phyloP scores from a whole-genome alignment of 92 coral and sea anemone species.

The Phymanthus crucifer region DNA sequence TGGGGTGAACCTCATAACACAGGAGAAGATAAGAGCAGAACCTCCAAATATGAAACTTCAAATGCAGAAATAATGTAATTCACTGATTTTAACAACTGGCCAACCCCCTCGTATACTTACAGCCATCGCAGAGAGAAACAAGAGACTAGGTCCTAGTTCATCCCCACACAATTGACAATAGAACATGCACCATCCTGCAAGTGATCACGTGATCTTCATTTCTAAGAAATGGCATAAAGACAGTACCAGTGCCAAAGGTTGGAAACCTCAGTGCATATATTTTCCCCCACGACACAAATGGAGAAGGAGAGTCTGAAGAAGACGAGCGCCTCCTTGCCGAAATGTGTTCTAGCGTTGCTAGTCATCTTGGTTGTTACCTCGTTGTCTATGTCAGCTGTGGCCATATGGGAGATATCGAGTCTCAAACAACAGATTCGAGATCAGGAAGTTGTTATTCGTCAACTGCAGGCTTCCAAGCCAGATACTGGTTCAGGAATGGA shows the following conservation, averaged over 20 bases:
- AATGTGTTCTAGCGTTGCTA: constrained; percentile 19
- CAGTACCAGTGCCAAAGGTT: constrained; percentile 19
- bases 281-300: constrained; percentile 27
- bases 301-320: constrained; percentile 35
- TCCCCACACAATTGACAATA: constrained; percentile 15
- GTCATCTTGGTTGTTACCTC: constrained; percentile 16
- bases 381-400: constrained; percentile 26
- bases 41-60: too few species aligned
- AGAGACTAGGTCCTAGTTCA: constrained; percentile 6
- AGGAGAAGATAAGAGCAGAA: too few species aligned
- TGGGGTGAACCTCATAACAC: too few species aligned
- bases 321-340: constrained; percentile 36
- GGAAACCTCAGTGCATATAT: neutral
- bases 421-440: constrained; percentile 8
- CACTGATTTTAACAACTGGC: too few species aligned
- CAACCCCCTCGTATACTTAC: neutral
- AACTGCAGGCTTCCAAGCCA: constrained; percentile 22
- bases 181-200: constrained; percentile 25
- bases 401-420: constrained; percentile 20
- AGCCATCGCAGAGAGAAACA: constrained; percentile 7
- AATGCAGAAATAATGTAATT: neutral
- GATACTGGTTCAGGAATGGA: constrained; percentile 9
- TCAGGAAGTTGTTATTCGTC: constrained; percentile 25
- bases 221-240: constrained; percentile 19
- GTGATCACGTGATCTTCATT: constrained; percentile 16